Evolutionary conservation across 2,113 vertebrate species (phyloP).

Genomic region (Puma concolor): DNA sequence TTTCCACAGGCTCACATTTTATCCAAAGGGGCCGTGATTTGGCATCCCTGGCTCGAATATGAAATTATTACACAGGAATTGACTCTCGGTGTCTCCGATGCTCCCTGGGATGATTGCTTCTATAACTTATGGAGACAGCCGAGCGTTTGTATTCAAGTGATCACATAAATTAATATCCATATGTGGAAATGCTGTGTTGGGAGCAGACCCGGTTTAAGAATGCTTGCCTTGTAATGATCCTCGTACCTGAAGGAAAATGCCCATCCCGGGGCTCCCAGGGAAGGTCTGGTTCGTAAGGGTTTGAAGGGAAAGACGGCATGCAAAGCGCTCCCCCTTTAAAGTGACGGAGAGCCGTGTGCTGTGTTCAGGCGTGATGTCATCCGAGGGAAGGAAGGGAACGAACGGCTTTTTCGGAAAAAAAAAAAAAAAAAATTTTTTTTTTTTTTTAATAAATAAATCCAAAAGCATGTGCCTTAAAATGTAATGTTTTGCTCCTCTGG

Average conservation of each 20-base stretch:
- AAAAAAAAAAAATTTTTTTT: not conserved
- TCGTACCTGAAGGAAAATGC: constrained; percentile 64
- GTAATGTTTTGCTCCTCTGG: constrained; percentile 65
- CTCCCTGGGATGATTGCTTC: constrained; percentile 89
- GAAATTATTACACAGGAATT: constrained; percentile 89
- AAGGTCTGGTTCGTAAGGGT: constrained; percentile 57
- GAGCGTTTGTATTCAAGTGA: constrained; percentile 86
- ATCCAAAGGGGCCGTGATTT: constrained; percentile 86
- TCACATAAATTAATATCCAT: constrained; percentile 90
- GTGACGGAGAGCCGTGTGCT: not conserved
- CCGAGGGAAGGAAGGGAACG: not conserved
- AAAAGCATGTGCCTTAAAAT: constrained; percentile 69
- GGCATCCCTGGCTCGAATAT: constrained; percentile 87
- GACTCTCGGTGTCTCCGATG: constrained; percentile 88
- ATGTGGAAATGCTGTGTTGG: constrained; percentile 82
- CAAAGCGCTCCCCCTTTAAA: constrained; percentile 61
- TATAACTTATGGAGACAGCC: constrained; percentile 89
- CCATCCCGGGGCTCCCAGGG: not conserved
- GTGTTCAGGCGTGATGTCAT: constrained; percentile 51
- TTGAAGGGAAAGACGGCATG: constrained; percentile 55
- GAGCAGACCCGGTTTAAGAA: constrained; percentile 72
- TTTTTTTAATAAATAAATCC: constrained; percentile 64
- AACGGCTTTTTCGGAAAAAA: not conserved
- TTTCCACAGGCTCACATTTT: constrained; percentile 84
- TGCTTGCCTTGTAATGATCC: constrained; percentile 66